phyloP scores from a whole-genome alignment of 2,888 invertebrate species.

The Myopa testacea region DNA sequence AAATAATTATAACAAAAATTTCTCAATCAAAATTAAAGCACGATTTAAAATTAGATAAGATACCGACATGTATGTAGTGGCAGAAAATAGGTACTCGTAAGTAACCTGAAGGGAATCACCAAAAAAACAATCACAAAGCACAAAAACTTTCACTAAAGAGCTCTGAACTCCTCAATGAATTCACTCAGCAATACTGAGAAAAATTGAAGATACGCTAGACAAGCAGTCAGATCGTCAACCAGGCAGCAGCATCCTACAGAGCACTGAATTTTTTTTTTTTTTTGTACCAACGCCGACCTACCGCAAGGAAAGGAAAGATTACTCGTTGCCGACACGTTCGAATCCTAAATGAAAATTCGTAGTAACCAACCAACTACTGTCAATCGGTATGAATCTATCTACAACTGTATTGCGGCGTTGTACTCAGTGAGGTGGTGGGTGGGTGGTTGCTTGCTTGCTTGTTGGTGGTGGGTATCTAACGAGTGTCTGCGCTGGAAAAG shows the following conservation, averaged over 20 bases:
- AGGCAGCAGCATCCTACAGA: background rate
- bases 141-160: background rate
- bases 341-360: constrained; percentile 31
- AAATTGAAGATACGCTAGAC: background rate
- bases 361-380: constrained; percentile 18
- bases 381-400: constrained; percentile 3
- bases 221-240: background rate
- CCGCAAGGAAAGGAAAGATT: constrained; percentile 21
- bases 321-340: constrained; percentile 32
- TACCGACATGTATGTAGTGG: too few relatives aligned
- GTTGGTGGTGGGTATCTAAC: constrained; percentile 25
- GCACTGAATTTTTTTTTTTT: background rate
- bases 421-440: constrained; percentile 6
- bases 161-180: background rate
- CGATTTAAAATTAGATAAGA: background rate
- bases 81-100: background rate
- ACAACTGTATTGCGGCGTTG: constrained; percentile 1
- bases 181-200: background rate
- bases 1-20: background rate
- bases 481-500: constrained; percentile 34
- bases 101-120: background rate
- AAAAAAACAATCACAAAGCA: background rate
- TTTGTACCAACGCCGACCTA: constrained; percentile 34
- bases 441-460: background rate
- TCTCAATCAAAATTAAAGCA: background rate